These are phyloP conservation scores for Typhlomys cinereus DNA, from an alignment of 2,113 vertebrate genomes.

Conservation along the genomic window DNA sequence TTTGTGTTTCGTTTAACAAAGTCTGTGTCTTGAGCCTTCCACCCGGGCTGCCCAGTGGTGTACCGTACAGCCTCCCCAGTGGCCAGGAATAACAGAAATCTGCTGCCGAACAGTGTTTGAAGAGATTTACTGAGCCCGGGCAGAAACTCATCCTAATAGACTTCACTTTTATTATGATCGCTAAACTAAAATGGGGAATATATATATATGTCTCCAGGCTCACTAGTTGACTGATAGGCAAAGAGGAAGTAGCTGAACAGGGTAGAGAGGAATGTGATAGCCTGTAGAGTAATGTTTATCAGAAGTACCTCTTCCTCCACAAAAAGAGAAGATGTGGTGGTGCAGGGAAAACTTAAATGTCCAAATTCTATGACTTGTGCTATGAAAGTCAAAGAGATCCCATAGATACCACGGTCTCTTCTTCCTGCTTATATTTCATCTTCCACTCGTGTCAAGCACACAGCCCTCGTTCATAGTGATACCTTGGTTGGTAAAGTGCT, in stretches of 20 bases:
- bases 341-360: neutral
- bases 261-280: accelerated
- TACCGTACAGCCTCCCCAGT: neutral
- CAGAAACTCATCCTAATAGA: constrained; percentile 76
- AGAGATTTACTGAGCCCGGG: constrained; percentile 74
- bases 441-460: neutral
- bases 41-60: neutral
- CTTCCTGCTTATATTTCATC: neutral
- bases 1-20: constrained; percentile 66
- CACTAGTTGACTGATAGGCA: constrained; percentile 51
- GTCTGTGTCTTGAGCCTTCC: neutral
- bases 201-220: constrained; percentile 68
- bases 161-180: constrained; percentile 69
- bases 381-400: neutral
- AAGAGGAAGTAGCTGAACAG: accelerated
- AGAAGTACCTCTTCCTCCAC: neutral
- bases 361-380: neutral
- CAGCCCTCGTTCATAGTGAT: neutral
- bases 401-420: neutral
- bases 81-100: constrained; percentile 66
- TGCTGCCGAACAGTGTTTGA: constrained; percentile 58
- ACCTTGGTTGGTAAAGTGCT: too few relatives aligned
- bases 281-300: neutral
- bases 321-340: neutral
- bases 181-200: constrained; percentile 72